Conservation (phyloP, 2,797 vertebrate species). For the Cephalopachus bancanus region DNA sequence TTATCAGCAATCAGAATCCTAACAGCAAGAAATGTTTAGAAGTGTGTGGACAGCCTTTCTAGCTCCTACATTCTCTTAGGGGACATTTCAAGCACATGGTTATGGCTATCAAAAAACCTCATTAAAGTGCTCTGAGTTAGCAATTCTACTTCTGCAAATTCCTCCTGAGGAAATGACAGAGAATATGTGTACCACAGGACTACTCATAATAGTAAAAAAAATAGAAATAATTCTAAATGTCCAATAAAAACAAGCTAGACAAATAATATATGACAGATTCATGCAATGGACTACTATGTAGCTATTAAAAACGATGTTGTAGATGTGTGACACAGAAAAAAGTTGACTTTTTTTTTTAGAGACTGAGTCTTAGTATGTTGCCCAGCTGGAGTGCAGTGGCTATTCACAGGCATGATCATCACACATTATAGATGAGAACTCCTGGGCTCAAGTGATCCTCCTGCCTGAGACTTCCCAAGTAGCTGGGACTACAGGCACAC, state of each 20-base stretch:
- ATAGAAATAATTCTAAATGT: neutral
- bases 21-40: neutral
- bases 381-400: neutral
- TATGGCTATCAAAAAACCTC: neutral
- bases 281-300: neutral
- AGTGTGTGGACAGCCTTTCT: neutral
- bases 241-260: neutral
- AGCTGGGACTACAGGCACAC: neutral
- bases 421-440: neutral
- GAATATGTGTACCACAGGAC: neutral
- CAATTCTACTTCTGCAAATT: slow-evolving; percentile 29
- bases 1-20: neutral
- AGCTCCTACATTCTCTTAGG: neutral
- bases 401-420: neutral
- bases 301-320: slow-evolving; percentile 10
- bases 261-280: slow-evolving; percentile 5
- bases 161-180: neutral
- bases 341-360: neutral
- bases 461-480: neutral
- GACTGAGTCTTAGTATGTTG: neutral
- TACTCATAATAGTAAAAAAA: slow-evolving; percentile 1
- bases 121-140: neutral
- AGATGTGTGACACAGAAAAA: neutral
- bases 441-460: neutral
- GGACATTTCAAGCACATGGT: slow-evolving; percentile 5